Conservation (phyloP, 1,140 invertebrate genomes). For the Drosophila seguyi region DNA sequence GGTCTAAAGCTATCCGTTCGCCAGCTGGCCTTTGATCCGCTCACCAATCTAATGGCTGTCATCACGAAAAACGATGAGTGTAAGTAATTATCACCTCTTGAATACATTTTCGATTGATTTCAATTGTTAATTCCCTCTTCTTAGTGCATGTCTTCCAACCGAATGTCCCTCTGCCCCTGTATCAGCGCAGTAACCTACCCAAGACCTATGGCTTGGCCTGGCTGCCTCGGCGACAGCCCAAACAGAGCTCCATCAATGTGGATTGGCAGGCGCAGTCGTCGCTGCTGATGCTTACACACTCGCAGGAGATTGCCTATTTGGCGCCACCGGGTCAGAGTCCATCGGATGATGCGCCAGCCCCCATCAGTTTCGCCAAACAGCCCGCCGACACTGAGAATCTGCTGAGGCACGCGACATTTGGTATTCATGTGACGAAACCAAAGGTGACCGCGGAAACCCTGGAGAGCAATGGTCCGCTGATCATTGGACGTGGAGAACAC, state of each 20-base stretch:
- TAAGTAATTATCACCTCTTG: constrained; percentile 70
- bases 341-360: constrained; percentile 64
- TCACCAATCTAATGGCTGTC: constrained; percentile 88
- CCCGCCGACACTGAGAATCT: constrained; percentile 30
- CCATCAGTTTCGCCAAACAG: constrained; percentile 60
- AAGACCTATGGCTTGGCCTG: constrained; percentile 86
- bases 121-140: not conserved
- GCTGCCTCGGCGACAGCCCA: constrained; percentile 85
- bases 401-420: constrained; percentile 72
- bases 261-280: constrained; percentile 87
- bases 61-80: constrained; percentile 88
- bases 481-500: constrained; percentile 64
- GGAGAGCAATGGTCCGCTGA: constrained; percentile 56
- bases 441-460: constrained; percentile 16
- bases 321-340: constrained; percentile 56
- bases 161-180: constrained; percentile 86
- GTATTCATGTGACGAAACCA: constrained; percentile 60
- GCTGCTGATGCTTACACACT: constrained; percentile 87
- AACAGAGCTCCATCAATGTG: constrained; percentile 81
- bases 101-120: not conserved
- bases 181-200: constrained; percentile 85
- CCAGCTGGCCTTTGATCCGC: constrained; percentile 88
- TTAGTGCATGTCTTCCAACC: constrained; percentile 88
- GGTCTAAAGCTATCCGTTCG: constrained; percentile 85
- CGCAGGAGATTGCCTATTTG: constrained; percentile 84